Percentiles rank a stretch among this genome's conserved stretches.
These are phyloP conservation scores for Cladorhizidae sp. DNA, from an alignment of 37 sponge, comb jelly and placozoan genomes.

Conservation along the genomic window DNA sequence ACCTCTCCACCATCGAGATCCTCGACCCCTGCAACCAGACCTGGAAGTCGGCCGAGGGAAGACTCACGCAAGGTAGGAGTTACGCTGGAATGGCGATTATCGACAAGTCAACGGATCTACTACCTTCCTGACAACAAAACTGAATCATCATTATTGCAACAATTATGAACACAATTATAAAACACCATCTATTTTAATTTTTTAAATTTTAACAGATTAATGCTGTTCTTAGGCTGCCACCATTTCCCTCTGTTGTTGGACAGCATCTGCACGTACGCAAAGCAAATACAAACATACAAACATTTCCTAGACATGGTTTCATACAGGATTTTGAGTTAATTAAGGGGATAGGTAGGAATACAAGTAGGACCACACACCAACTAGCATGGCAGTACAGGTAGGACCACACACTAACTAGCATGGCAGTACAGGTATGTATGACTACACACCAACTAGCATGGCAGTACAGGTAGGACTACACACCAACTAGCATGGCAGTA, in stretches of 20 bases:
- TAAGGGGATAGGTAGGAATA: no score
- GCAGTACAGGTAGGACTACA: no score
- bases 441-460: no score
- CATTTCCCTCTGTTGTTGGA: constrained; percentile 15
- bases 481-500: no score
- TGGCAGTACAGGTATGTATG: no score
- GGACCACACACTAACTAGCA: no score
- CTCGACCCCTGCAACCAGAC: constrained; percentile 65
- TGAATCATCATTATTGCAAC: neutral
- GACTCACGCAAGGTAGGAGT: constrained; percentile 73
- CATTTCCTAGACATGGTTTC: no score
- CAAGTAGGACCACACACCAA: no score
- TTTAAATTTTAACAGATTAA: neutral
- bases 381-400: no score
- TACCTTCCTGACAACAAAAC: neutral
- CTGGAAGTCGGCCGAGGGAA: constrained; percentile 71
- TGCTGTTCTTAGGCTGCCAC: constrained; percentile 13
- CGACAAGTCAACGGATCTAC: constrained; percentile 39
- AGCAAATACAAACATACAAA: no score
- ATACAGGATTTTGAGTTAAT: no score
- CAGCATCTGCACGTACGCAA: neutral
- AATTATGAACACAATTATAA: neutral
- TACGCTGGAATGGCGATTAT: constrained; percentile 83
- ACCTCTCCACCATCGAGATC: constrained; percentile 81
- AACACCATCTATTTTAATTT: neutral